Conservation (phyloP, 2,888 invertebrate genomes). For the Sturmia bella region DNA sequence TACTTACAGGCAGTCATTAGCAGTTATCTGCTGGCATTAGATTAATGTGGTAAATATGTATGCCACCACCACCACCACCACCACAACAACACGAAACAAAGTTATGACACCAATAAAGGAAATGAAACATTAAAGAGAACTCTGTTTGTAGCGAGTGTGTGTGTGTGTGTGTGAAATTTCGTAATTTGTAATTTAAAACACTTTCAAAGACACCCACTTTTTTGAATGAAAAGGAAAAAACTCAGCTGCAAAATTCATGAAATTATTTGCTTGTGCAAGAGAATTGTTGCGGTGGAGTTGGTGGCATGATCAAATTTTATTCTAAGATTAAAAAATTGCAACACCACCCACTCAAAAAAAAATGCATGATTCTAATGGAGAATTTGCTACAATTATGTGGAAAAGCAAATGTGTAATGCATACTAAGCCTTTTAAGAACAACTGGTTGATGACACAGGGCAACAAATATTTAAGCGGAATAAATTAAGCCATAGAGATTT, state of each 20-base stretch:
- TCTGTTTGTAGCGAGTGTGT: conserved; percentile 18
- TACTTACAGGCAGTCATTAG: conserved; percentile 42
- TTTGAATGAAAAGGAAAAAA: neutral
- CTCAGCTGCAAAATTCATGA: neutral
- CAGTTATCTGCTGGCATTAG: conserved; percentile 54
- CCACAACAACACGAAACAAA: neutral
- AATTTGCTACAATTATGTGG: conserved; percentile 63
- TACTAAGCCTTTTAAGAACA: neutral
- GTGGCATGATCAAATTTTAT: conserved; percentile 30
- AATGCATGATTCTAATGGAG: conserved; percentile 27
- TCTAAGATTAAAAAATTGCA: conserved; percentile 27
- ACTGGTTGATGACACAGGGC: neutral
- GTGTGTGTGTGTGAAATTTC: conserved; percentile 16
- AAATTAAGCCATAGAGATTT: no score
- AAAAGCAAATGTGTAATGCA: conserved; percentile 23
- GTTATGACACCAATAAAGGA: conserved; percentile 58
- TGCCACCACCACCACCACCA: conserved; percentile 12
- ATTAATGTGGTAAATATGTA: conserved; percentile 52
- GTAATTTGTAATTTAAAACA: conserved; percentile 61
- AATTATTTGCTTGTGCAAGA: neutral
- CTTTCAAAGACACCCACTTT: conserved; percentile 60
- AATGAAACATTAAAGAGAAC: conserved; percentile 63
- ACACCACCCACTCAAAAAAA: conserved; percentile 46
- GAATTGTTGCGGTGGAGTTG: conserved; percentile 21
- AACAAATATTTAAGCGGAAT: no score